phyloP scores from a whole-genome alignment of 2,888 invertebrate species.

The Crossocerus cetratus region DNA sequence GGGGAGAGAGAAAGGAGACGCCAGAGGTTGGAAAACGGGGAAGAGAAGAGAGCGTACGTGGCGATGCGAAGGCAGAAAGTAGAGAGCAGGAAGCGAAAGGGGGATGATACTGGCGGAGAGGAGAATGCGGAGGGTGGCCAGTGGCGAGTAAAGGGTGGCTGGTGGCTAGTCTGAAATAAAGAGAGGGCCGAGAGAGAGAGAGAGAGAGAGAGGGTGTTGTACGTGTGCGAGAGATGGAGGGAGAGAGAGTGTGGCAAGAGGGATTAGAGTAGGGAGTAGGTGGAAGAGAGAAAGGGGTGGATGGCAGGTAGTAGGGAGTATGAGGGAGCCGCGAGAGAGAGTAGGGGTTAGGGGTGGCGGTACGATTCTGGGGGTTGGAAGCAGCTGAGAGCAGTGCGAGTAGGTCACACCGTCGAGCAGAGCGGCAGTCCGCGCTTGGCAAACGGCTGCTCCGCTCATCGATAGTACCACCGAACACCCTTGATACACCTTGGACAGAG shows the following conservation, averaged over 20 bases:
- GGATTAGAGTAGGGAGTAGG: conserved; percentile 17
- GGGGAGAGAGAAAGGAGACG: too few species aligned
- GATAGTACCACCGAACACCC: conserved; percentile 28
- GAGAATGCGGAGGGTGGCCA: conserved; percentile 12
- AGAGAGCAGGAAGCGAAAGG: background rate
- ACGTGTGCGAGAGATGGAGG: conserved; percentile 6
- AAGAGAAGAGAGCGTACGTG: background rate
- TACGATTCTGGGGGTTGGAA: conserved; percentile 68
- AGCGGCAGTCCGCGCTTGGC: conserved; percentile 71
- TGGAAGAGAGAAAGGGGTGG: conserved; percentile 6
- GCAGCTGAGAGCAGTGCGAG: conserved; percentile 74
- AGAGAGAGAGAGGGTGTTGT: conserved; percentile 10
- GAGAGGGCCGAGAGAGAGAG: background rate
- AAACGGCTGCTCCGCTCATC: conserved; percentile 64
- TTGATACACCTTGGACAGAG: conserved; percentile 13
- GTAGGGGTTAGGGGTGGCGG: conserved; percentile 46
- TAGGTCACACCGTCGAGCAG: conserved; percentile 73
- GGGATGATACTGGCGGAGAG: background rate
- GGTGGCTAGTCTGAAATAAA: background rate
- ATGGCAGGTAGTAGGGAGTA: conserved; percentile 4
- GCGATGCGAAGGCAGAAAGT: background rate
- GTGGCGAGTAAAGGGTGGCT: conserved; percentile 24
- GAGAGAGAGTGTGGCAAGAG: conserved; percentile 21
- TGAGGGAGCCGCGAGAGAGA: conserved; percentile 24
- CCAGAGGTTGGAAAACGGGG: too few species aligned